A percentile compares a stretch with the other conserved stretches of the same genome.
phyloP scores from a whole-genome alignment of 1,140 invertebrate species.

The Brachionus paranguensis region DNA sequence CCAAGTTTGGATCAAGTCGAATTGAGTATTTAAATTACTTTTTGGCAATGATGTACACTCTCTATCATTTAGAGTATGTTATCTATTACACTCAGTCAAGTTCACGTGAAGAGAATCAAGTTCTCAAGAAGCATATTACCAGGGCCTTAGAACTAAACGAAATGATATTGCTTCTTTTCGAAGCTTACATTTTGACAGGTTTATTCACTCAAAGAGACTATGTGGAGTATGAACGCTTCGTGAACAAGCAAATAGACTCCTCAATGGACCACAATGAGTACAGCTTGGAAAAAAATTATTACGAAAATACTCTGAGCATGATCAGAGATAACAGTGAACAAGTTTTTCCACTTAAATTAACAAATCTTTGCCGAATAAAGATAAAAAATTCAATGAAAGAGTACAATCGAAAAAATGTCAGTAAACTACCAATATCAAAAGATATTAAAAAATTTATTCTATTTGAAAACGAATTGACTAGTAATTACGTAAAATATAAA shows the following conservation, averaged over 20 bases:
- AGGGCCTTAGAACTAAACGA: not conserved
- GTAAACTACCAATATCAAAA: not conserved
- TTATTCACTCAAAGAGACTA: not conserved
- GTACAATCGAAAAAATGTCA: not conserved
- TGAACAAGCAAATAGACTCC: not conserved
- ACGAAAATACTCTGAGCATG: not conserved
- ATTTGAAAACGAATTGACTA: not conserved
- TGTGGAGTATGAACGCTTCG: not conserved
- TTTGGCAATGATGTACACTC: not conserved
- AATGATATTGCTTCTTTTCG: not conserved
- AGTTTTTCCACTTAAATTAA: not conserved
- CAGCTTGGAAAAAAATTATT: not conserved
- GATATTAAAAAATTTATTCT: slow-evolving; percentile 15
- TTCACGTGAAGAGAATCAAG: not conserved
- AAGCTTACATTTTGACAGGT: not conserved
- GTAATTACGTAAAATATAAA: not conserved
- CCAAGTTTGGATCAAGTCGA: not conserved
- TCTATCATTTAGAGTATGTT: slow-evolving; percentile 21
- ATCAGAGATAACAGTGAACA: not conserved
- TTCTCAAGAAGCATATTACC: not conserved
- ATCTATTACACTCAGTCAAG: not conserved
- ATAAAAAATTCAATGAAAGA: slow-evolving; percentile 13
- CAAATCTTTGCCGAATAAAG: not conserved
- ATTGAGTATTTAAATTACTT: slow-evolving; percentile 20
- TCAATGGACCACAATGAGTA: not conserved